A percentile compares a stretch with the other conserved stretches of the same genome.
Conservation (phyloP, 2,797 vertebrate species). For the Luscinia megarhynchos region DNA sequence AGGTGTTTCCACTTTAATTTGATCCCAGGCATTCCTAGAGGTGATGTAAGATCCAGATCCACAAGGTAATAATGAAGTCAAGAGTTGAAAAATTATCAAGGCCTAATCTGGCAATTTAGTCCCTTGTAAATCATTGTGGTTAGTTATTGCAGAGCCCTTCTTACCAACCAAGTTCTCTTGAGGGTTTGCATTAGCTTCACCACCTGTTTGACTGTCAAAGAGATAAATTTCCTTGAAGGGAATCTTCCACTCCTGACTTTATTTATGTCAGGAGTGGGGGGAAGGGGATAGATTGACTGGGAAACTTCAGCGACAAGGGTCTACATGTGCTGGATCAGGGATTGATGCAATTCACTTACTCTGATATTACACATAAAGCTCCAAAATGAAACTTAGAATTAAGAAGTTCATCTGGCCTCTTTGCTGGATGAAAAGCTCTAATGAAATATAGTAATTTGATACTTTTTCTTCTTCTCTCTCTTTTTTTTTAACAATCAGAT, state of each 20-base stretch:
- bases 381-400: not conserved
- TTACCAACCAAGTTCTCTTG: slow-evolving; percentile 63
- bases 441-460: not conserved
- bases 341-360: slow-evolving; percentile 8
- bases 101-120: slow-evolving; percentile 72
- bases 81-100: slow-evolving; percentile 75
- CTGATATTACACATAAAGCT: slow-evolving; percentile 26
- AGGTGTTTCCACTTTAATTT: slow-evolving; percentile 76
- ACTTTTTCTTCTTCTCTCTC: not conserved
- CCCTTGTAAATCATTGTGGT: slow-evolving; percentile 70
- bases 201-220: slow-evolving; percentile 71
- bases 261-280: slow-evolving; percentile 19
- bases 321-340: slow-evolving; percentile 16
- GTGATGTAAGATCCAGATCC: slow-evolving; percentile 74
- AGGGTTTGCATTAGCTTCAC: slow-evolving; percentile 60
- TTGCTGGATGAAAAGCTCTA: not conserved
- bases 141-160: slow-evolving; percentile 63
- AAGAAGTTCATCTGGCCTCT: slow-evolving; percentile 2
- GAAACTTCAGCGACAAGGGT: slow-evolving; percentile 18
- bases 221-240: slow-evolving; percentile 70
- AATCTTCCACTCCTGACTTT: slow-evolving; percentile 61
- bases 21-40: slow-evolving; percentile 70
- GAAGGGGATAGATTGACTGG: slow-evolving; percentile 53
- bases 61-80: slow-evolving; percentile 75
- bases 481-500: not conserved